Conservation (phyloP, 2,797 vertebrate species). For the Aulostomus chinensis region DNA sequence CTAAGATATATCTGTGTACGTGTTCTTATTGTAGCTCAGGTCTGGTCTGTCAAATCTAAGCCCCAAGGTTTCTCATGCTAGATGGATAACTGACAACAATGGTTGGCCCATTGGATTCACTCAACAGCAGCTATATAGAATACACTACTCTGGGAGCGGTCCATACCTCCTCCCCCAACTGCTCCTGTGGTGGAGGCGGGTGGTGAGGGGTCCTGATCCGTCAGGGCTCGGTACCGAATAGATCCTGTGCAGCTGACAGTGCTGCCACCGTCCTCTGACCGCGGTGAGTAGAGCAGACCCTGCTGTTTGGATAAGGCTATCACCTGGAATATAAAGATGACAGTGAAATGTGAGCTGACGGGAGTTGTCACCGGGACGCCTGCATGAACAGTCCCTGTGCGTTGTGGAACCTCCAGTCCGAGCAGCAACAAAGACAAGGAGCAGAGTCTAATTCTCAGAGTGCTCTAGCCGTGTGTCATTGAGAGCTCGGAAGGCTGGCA, state of each 20-base stretch:
- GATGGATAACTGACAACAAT: too few relatives aligned
- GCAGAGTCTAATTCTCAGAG: too few relatives aligned
- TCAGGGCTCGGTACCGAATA: constrained; percentile 91
- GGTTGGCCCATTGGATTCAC: too few relatives aligned
- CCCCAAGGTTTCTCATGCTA: too few relatives aligned
- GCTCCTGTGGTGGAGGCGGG: constrained; percentile 71
- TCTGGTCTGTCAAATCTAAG: too few relatives aligned
- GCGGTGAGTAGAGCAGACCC: constrained; percentile 85
- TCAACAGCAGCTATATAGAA: not conserved
- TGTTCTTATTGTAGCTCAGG: not conserved
- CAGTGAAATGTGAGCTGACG: not conserved
- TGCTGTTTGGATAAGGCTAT: constrained; percentile 97
- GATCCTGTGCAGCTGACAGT: constrained; percentile 90
- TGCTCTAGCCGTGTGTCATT: too few relatives aligned
- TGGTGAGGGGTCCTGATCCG: constrained; percentile 88
- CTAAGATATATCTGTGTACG: too few relatives aligned
- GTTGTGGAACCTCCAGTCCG: too few relatives aligned
- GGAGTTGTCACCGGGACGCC: not conserved
- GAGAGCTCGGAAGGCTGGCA: too few relatives aligned
- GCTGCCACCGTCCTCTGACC: constrained; percentile 86
- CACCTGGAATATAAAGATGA: constrained; percentile 52
- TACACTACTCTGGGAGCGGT: not conserved
- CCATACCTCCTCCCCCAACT: constrained; percentile 62
- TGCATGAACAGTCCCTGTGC: too few relatives aligned
- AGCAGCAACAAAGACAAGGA: too few relatives aligned